Conservation (phyloP, 2,888 invertebrate species). For the Polyploca ridens region DNA sequence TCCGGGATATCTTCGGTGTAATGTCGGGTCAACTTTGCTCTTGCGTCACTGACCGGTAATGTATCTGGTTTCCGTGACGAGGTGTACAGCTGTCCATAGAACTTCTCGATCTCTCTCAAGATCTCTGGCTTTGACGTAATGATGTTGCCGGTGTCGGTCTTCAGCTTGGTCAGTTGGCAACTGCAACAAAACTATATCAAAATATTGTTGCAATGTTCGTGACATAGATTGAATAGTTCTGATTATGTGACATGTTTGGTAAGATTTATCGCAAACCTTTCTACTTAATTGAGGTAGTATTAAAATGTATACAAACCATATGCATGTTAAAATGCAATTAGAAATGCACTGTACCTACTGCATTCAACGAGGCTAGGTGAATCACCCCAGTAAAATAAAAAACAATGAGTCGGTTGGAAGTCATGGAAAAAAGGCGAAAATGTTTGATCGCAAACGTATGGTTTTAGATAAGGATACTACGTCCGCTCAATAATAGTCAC, state of each 20-base stretch:
- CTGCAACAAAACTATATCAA: neutral
- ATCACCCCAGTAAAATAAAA: conserved; percentile 42
- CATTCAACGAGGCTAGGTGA: conserved; percentile 37
- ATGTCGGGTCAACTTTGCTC: too few relatives aligned
- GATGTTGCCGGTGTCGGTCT: too few relatives aligned
- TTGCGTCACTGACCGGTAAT: too few relatives aligned
- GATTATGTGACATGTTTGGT: neutral
- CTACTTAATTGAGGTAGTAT: neutral
- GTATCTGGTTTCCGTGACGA: too few relatives aligned
- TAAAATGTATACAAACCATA: neutral
- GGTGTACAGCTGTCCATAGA: too few relatives aligned
- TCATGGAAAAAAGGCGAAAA: conserved; percentile 58
- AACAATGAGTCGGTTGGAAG: conserved; percentile 49
- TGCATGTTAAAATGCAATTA: conserved; percentile 14
- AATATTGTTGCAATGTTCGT: neutral
- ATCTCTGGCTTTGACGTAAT: too few relatives aligned
- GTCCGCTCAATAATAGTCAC: conserved; percentile 57
- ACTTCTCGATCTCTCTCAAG: too few relatives aligned
- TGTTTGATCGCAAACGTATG: conserved; percentile 55
- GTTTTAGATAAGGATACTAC: conserved; percentile 61
- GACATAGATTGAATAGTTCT: neutral
- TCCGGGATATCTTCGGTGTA: too few relatives aligned
- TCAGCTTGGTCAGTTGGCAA: too few relatives aligned
- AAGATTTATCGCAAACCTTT: conserved; percentile 4
- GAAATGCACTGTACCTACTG: conserved; percentile 21